Base-by-base conservation (phyloP, 2,888 invertebrate genomes). In the Brenthis daphne region DNA sequence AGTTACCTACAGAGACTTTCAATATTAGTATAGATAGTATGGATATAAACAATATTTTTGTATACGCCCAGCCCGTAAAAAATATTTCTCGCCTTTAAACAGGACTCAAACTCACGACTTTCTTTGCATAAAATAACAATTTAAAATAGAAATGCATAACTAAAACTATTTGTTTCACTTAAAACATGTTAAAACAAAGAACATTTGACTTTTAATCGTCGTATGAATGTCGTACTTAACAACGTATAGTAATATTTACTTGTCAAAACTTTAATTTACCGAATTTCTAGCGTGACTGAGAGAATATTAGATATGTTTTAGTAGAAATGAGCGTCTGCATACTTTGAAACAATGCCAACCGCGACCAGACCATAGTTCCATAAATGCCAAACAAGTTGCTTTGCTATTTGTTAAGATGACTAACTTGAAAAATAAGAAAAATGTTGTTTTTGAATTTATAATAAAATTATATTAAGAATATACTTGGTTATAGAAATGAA, bases 281-380 rank as follows among this genome's bases (percentile, higher is more conserved):
- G 14, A 60, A 60, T 60, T 48, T 60, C 58, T 60, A 47, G 51
- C 24, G 51, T 65, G 65, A 57, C 65, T 53, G 20, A 43, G 57
- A 57, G 65, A 65, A 65, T 65, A 65, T 65, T 57, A 57, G 51
- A 65, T 57, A 51, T n/a, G 50, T 51, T 43, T 66, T 16, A 66
- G 58, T 53, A n/a, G 58, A 53, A 66, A 53, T 61, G 65, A 65
- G 33, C 65, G 50, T 58, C 65, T 66, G 58, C 57, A 66, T 66
- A 66, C 58, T 66, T 66, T 53, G 58, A 43, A 66, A 66, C 58
- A 53, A 54, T 53, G 65, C 58, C 47, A 66, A 66, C 65, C 58
- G 50, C 57, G 57, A 13, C 48, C 58, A 24, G 58, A 6, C 24
- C 58, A 60, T 60, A 60, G 48, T 60, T 60, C n/a, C 24, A 2